Base-by-base conservation (phyloP, 2,888 invertebrate genomes). In the Heliconius sara region DNA sequence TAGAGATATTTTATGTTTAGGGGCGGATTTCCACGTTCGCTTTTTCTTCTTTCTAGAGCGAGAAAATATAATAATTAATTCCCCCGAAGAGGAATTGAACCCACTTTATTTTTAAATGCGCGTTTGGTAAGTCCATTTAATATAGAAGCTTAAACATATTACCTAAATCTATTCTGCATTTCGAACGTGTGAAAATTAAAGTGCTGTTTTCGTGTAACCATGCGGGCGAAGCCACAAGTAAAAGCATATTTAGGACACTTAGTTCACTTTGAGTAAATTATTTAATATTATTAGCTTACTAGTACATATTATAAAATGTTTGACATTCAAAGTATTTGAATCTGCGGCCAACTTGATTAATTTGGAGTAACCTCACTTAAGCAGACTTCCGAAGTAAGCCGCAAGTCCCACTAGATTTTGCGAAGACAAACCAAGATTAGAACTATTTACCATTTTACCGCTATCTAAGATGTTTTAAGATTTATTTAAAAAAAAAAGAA, bases 321-420 rank as follows among this genome's bases (percentile, higher is more conserved):
- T 57, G 16, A 47, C 16, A 16, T 25, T 70, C 6, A 25, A 10
- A 25, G 7, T 16, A 70, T 16, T 47, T 13, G 25, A 70, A 70
- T 25, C 25, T 25, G 70, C 67, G 39, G 43, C 0, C 25, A 70
- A 25, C 25, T 43, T 70, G 16, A 27, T 47, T 47, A 43, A 70
- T 16, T 70, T 70, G 43, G 25, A 47, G 70, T 25, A 47, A 70
- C 43, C 43, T 43, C 68, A 25, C 68, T 70, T 47, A 25, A 47
- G 25, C 43, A 25, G 5, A 70, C 43, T 70, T 70, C 25, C 16
- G 0, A 70, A 68, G 25, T 68, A 16, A 70, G 16, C 43, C 43
- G 0, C 70, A 70, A 16, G 3, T 70, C 70, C 27, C 43, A 47
- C 10, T 70, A 27, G 70, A 70, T 25, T 47, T 16, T 47, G 3